Evolutionary conservation across 2,113 vertebrate species (phyloP).

Genomic region (Phylloscopus whistleri): DNA sequence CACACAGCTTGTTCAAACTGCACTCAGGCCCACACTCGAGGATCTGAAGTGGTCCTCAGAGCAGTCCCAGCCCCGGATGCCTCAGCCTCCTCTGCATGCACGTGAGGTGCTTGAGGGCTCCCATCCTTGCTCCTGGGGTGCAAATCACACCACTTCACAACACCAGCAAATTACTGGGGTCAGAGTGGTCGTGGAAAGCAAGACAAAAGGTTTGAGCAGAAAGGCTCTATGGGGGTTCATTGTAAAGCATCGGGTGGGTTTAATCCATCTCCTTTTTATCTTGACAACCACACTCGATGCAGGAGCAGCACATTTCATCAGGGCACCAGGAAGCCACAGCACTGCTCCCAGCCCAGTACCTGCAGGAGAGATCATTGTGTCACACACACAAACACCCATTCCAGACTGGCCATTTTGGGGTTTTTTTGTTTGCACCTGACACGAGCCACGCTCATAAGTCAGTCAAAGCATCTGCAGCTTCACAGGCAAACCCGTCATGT

Average conservation of each 20-base stretch:
- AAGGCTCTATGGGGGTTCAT: background rate
- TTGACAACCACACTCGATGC: background rate
- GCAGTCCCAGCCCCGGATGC: background rate
- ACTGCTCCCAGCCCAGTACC: background rate
- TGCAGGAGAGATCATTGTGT: background rate
- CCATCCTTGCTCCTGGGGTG: background rate
- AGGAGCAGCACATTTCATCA: background rate
- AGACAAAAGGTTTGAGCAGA: background rate
- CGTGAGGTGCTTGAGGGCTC: background rate
- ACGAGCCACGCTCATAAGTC: background rate
- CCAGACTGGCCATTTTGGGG: background rate
- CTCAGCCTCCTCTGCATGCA: background rate
- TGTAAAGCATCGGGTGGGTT: background rate
- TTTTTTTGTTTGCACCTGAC: background rate
- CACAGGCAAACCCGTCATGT: background rate
- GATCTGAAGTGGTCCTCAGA: background rate
- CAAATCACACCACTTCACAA: rapidly evolving
- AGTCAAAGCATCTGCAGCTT: background rate
- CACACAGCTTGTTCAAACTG: background rate
- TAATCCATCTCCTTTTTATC: background rate
- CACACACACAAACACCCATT: background rate
- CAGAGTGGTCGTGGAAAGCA: background rate
- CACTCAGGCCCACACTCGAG: background rate
- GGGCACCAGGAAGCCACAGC: background rate
- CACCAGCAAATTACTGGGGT: background rate